Evolutionary conservation across 2,113 vertebrate genomes (phyloP).

Genomic region (Plecturocebus donacophilus): DNA sequence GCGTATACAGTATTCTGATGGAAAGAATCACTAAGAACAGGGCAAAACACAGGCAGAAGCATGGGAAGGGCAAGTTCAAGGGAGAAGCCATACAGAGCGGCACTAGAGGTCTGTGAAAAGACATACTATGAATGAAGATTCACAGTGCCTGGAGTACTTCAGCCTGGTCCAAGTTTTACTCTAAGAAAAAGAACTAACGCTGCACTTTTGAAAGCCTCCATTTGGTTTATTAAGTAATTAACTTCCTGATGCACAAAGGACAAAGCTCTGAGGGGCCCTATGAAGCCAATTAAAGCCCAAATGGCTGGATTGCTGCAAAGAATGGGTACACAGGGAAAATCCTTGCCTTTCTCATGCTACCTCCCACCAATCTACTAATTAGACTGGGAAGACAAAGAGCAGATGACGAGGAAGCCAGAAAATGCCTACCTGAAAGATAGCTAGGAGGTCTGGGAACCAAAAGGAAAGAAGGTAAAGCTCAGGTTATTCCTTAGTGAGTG

Average conservation of each 20-base stretch:
- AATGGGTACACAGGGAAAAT: conserved; percentile 44
- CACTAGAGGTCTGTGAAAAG: neutral
- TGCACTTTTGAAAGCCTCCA: conserved; percentile 52
- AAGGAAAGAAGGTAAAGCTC: conserved; percentile 34
- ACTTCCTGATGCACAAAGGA: conserved; percentile 66
- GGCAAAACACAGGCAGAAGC: neutral
- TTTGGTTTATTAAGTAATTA: conserved; percentile 75
- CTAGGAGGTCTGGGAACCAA: neutral
- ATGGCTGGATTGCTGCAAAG: conserved; percentile 61
- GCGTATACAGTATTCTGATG: neutral
- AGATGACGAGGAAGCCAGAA: conserved; percentile 15
- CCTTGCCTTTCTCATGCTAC: conserved; percentile 33
- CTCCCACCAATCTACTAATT: conserved; percentile 69
- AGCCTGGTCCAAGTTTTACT: conserved; percentile 7
- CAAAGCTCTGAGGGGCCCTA: conserved; percentile 52
- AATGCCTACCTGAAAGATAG: conserved; percentile 14
- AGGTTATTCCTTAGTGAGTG: neutral
- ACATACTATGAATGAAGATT: neutral
- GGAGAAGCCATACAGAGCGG: neutral
- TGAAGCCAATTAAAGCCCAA: conserved; percentile 72
- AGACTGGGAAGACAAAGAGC: neutral
- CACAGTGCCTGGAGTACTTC: neutral
- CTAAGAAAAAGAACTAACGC: conserved; percentile 37
- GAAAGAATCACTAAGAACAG: neutral
- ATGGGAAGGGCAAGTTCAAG: neutral